Base-by-base conservation (phyloP, 2,113 vertebrate species). In the Phasianus colchicus region DNA sequence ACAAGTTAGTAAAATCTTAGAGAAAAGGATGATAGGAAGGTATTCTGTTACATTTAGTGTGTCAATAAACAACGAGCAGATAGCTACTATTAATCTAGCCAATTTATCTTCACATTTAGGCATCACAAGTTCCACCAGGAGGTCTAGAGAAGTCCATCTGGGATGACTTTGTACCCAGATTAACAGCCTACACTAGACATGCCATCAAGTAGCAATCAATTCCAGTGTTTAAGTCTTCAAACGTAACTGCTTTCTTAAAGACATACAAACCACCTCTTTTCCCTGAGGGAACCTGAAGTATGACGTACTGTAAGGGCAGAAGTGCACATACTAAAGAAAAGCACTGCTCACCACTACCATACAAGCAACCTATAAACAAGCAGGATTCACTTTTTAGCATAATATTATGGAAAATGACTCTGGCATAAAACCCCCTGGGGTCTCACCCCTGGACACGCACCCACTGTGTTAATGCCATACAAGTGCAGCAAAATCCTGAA, bases 101-200 rank as follows among this genome's bases (percentile, higher is more conserved):
- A 88, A 63, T 4, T 45, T 50, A 20, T 6, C 55, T 83, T 55
- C 32, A 78, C 14, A 22, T 43, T 78, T 25, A 69, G 52, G 47
- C 43, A 34, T 64, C 29, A 32, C 36, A 55, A 40, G 24, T 88
- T 83, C 61, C 21, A 84, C 19, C 16, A 61, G 22, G 61, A 85
- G 2, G 6, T 72, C 58, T 24, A n/a, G 14, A 71, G 6, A 6
- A 83, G 21, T 12, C 25, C 21, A 29, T 4, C 8, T 0, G 2
- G 14, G 25, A 91, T 5, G 6, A 85, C 42, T 2, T 4, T 0
- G 12, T 13, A 10, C 55, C 47, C 4, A 84, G 32, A 82, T 20
- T 32, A 80, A 40, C 0, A 0, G 0, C 17, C 25, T 63, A 18
- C 29, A 27, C 48, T 15, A 63, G 58, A 34, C 36, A 24, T 40